Conservation (phyloP, 92 coral and sea anemone species). For the Heliopora coerulea region DNA sequence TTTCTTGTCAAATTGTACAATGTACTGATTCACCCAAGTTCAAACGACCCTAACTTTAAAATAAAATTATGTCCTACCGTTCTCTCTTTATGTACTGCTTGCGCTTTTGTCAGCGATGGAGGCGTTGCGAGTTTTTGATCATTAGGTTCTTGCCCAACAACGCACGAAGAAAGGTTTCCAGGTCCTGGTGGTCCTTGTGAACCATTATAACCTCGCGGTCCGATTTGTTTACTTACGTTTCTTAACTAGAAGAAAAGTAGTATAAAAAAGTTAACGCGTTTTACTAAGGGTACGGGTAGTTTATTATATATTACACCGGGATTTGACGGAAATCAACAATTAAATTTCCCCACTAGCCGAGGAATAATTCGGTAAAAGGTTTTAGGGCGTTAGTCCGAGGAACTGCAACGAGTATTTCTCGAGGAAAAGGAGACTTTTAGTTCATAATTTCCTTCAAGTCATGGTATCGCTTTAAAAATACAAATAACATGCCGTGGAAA, state of each 20-base stretch:
- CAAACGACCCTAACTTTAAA: slow-evolving; percentile 2
- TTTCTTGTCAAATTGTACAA: no score
- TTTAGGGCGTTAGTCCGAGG: no score
- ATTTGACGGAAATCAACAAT: no score
- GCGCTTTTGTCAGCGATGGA: background rate
- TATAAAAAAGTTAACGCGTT: background rate
- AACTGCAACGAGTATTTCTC: no score
- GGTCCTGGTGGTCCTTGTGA: slow-evolving; percentile 40
- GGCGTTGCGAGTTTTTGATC: slow-evolving; percentile 16
- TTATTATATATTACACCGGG: no score
- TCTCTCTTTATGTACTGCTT: background rate
- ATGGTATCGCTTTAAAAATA: no score
- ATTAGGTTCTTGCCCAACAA: slow-evolving; percentile 7
- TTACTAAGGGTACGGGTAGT: background rate
- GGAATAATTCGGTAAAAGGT: no score
- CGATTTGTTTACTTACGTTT: slow-evolving; percentile 22
- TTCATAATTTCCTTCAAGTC: no score
- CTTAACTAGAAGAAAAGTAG: slow-evolving; percentile 8
- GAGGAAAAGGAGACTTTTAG: no score
- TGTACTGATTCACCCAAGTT: no score
- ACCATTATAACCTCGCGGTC: slow-evolving; percentile 47
- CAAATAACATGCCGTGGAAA: no score
- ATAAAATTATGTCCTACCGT: background rate
- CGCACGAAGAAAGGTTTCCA: slow-evolving; percentile 43
- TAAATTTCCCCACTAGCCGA: no score